Percentiles rank a stretch among this genome's conserved stretches.
Conservation (phyloP, 2,797 vertebrate species). For the Nyctalus aviator region DNA sequence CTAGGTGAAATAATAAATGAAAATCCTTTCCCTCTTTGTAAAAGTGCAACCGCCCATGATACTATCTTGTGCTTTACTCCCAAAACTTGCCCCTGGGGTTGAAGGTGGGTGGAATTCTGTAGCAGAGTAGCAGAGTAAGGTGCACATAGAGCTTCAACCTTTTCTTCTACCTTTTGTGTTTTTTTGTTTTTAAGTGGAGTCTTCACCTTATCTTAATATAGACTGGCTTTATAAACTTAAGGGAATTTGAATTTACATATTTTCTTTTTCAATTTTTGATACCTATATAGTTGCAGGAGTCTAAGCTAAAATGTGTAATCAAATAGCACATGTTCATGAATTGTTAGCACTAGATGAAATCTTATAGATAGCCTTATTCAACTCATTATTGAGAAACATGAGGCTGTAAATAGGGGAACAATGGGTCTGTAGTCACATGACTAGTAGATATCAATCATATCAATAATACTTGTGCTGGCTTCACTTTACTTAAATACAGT, state of each 20-base stretch:
- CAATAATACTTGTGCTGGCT: background rate
- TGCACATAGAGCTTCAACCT: background rate
- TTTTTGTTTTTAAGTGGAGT: background rate
- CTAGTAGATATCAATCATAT: background rate
- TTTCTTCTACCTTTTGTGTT: background rate
- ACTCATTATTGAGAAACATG: conserved; percentile 20
- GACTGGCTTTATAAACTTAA: background rate
- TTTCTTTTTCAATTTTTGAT: background rate
- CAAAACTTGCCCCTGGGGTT: background rate
- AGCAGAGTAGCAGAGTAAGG: background rate
- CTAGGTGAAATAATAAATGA: conserved; percentile 48
- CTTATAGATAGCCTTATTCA: background rate
- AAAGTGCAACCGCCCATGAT: background rate
- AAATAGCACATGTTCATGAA: background rate
- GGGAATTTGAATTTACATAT: conserved; percentile 9
- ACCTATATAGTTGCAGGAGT: background rate
- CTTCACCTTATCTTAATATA: conserved; percentile 10
- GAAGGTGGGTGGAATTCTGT: background rate
- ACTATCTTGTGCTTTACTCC: background rate
- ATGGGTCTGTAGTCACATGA: background rate
- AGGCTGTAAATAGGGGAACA: background rate
- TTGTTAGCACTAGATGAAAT: conserved; percentile 15
- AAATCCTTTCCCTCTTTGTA: conserved; percentile 13
- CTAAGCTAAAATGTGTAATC: conserved; percentile 20
- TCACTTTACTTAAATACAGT: background rate